Percentiles rank a stretch among this genome's conserved stretches.
These are phyloP conservation scores for Oligia latruncula DNA, from an alignment of 2,888 invertebrate genomes.

Conservation along the genomic window DNA sequence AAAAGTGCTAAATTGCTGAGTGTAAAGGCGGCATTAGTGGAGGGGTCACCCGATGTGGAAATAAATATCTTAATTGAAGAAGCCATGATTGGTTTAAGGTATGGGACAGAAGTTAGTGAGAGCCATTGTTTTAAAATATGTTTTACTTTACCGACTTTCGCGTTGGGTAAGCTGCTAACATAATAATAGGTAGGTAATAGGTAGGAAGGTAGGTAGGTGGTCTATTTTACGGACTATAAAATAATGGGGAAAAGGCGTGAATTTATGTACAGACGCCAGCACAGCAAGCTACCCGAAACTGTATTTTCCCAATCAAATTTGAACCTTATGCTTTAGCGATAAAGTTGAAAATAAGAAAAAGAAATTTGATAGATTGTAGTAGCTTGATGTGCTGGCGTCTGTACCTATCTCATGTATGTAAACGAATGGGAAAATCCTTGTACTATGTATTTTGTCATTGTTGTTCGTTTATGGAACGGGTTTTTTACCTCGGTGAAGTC, in stretches of 20 bases:
- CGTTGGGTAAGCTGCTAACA: background rate
- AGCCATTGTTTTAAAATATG: background rate
- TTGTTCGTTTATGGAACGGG: background rate
- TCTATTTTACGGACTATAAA: background rate
- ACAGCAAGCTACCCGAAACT: too few relatives aligned
- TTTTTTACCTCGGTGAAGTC: conserved; percentile 27
- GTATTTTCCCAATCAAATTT: too few relatives aligned
- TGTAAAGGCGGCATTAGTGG: conserved; percentile 65
- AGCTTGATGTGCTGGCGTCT: background rate
- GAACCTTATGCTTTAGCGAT: too few relatives aligned
- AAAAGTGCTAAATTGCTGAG: conserved; percentile 77
- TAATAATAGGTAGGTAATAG: too few relatives aligned
- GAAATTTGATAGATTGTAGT: too few relatives aligned
- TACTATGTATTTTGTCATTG: background rate
- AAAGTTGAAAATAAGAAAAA: too few relatives aligned
- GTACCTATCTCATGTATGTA: background rate
- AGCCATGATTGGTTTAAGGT: conserved; percentile 14
- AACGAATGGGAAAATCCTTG: too few relatives aligned
- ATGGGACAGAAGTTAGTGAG: background rate
- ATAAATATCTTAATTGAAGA: conserved; percentile 32
- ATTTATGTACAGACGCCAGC: too few relatives aligned
- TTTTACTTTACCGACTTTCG: background rate
- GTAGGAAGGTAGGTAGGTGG: too few relatives aligned
- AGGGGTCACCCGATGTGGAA: conserved; percentile 20
- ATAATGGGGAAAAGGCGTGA: background rate